These are phyloP conservation scores for Anolis sagrei DNA, from an alignment of 2,113 vertebrate genomes.

Conservation along the genomic window DNA sequence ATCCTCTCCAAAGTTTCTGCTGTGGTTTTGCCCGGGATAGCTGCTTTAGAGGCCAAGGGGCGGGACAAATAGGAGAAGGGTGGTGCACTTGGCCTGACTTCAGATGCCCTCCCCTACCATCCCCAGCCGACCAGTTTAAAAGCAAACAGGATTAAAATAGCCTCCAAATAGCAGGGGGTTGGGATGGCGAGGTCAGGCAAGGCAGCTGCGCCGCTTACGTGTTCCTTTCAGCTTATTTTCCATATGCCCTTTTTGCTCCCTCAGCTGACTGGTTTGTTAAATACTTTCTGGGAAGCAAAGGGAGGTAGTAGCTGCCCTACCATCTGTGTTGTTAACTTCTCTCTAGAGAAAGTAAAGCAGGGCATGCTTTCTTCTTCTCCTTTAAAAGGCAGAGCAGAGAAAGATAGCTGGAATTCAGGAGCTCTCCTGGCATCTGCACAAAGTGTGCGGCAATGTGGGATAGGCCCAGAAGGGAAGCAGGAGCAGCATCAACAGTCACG, in stretches of 20 bases:
- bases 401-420: background rate
- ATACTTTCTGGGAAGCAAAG: constrained; percentile 44
- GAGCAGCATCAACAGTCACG: constrained; percentile 34
- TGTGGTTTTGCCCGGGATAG: constrained; percentile 13
- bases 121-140: constrained; percentile 17
- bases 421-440: constrained; percentile 24
- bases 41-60: background rate
- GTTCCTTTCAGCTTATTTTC: constrained; percentile 59
- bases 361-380: background rate
- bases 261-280: constrained; percentile 61
- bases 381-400: too few species aligned
- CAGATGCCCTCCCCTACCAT: constrained; percentile 4
- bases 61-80: background rate
- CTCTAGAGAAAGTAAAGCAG: background rate
- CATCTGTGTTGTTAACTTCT: constrained; percentile 34
- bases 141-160: constrained; percentile 72
- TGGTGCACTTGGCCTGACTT: background rate
- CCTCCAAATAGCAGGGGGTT: constrained; percentile 27
- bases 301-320: constrained; percentile 19
- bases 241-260: constrained; percentile 65
- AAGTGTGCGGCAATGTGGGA: constrained; percentile 38
- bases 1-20: background rate
- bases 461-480: background rate
- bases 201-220: constrained; percentile 43
- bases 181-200: constrained; percentile 11